These are phyloP conservation scores for Linyphia triangularis DNA, from an alignment of 2,888 invertebrate species.

Conservation along the genomic window DNA sequence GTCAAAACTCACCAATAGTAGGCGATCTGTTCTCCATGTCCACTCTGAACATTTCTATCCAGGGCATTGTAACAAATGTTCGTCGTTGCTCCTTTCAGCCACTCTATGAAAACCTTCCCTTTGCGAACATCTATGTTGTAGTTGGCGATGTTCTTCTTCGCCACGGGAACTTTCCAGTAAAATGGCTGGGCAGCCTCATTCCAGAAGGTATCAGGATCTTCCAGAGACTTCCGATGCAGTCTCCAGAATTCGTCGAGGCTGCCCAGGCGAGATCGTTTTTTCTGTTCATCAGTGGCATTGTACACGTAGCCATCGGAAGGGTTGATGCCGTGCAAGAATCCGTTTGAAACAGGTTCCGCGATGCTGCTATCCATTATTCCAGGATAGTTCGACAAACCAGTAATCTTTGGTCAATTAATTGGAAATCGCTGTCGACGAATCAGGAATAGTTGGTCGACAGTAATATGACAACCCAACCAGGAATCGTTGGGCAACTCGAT, in stretches of 20 bases:
- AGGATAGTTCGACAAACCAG: too few species aligned
- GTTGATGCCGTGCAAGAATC: background rate
- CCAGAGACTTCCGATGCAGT: constrained; percentile 91
- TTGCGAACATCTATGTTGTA: constrained; percentile 95
- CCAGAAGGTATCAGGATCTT: constrained; percentile 96
- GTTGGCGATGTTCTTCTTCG: constrained; percentile 87
- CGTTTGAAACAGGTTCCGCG: background rate
- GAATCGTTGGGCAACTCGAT: too few species aligned
- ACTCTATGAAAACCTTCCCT: constrained; percentile 95
- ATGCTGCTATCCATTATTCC: constrained; percentile 36
- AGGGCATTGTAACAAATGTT: constrained; percentile 97
- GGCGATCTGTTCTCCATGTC: constrained; percentile 93
- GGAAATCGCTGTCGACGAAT: too few species aligned
- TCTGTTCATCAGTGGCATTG: constrained; percentile 42
- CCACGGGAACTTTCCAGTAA: constrained; percentile 86
- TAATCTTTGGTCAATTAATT: background rate
- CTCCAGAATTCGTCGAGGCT: constrained; percentile 87
- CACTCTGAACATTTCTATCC: constrained; percentile 93
- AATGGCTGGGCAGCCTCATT: constrained; percentile 94
- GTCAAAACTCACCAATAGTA: constrained; percentile 91
- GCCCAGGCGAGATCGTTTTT: constrained; percentile 6
- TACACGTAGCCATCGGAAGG: constrained; percentile 10
- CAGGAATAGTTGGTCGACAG: too few species aligned
- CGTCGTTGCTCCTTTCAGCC: constrained; percentile 96
- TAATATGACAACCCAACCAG: too few species aligned